phyloP scores from a whole-genome alignment of 1,140 invertebrate genomes.

The Meloidogyne floridensis region DNA sequence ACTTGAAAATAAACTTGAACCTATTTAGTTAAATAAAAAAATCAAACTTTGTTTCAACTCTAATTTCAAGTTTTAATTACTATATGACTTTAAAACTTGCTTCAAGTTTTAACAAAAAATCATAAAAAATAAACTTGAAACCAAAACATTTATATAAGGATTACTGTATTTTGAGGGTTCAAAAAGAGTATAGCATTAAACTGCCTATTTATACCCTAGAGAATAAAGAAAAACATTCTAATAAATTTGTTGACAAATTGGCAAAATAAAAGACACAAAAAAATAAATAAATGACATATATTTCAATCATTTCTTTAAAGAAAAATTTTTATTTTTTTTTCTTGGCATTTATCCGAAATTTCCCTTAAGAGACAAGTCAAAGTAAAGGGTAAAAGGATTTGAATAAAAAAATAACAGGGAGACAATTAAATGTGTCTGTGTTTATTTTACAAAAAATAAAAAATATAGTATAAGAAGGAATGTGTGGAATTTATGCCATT shows the following conservation, averaged over 20 bases:
- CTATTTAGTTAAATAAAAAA: no score
- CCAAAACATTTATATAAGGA: background rate
- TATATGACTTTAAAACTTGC: no score
- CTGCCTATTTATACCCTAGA: background rate
- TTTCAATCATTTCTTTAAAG: background rate
- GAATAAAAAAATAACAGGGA: constrained; percentile 2
- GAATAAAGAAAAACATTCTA: background rate
- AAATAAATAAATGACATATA: constrained; percentile 4
- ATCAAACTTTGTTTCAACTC: no score
- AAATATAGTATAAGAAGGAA: no score
- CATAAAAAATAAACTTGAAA: no score
- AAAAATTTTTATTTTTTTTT: background rate
- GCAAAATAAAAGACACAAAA: background rate
- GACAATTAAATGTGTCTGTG: background rate
- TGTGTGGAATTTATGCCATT: no score
- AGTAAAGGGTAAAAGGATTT: background rate
- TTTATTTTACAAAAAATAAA: background rate
- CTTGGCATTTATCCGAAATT: background rate
- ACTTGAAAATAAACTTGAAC: no score
- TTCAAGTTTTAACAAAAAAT: background rate
- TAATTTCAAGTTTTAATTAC: no score
- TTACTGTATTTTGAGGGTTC: background rate
- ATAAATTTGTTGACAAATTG: constrained; percentile 9
- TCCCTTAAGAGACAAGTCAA: background rate
- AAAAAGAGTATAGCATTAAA: background rate